Conservation (phyloP, 2,888 invertebrate species). For the Drosophila robusta region DNA sequence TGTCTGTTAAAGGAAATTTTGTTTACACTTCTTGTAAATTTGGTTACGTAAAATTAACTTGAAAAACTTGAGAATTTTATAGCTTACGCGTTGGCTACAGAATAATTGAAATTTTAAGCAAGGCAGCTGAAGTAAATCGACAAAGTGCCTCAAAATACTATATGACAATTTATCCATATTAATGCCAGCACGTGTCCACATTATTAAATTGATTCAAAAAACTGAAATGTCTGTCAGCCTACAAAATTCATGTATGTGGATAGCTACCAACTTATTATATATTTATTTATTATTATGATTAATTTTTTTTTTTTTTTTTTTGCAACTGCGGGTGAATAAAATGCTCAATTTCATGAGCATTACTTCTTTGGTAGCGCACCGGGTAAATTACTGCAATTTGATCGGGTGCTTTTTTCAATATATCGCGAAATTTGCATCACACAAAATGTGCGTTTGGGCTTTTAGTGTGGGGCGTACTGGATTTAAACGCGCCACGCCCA, state of each 20-base stretch:
- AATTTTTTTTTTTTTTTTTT: neutral
- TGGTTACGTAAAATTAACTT: conserved; percentile 15
- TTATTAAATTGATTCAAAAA: neutral
- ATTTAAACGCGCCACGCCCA: conserved; percentile 64
- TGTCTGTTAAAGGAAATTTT: conserved; percentile 17
- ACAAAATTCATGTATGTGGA: conserved; percentile 27
- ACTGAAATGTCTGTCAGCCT: conserved; percentile 28
- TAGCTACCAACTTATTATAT: conserved; percentile 48
- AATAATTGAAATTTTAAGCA: neutral
- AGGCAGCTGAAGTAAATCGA: neutral
- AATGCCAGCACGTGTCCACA: conserved; percentile 16
- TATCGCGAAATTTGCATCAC: conserved; percentile 72
- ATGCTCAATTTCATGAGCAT: conserved; percentile 42
- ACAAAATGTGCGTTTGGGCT: conserved; percentile 18
- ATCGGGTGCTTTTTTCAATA: conserved; percentile 47
- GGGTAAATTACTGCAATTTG: conserved; percentile 71
- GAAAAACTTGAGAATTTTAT: conserved; percentile 17
- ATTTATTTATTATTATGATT: conserved; percentile 8
- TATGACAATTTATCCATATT: no score
- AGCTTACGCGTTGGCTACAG: neutral
- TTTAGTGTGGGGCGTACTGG: conserved; percentile 45
- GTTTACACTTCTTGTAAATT: conserved; percentile 41
- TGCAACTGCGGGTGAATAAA: conserved; percentile 28
- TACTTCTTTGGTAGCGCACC: conserved; percentile 11
- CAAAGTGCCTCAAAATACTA: no score